These are phyloP conservation scores for Diadema setosum DNA, from an alignment of 35 echinoderm and acorn worm genomes.

Conservation along the genomic window DNA sequence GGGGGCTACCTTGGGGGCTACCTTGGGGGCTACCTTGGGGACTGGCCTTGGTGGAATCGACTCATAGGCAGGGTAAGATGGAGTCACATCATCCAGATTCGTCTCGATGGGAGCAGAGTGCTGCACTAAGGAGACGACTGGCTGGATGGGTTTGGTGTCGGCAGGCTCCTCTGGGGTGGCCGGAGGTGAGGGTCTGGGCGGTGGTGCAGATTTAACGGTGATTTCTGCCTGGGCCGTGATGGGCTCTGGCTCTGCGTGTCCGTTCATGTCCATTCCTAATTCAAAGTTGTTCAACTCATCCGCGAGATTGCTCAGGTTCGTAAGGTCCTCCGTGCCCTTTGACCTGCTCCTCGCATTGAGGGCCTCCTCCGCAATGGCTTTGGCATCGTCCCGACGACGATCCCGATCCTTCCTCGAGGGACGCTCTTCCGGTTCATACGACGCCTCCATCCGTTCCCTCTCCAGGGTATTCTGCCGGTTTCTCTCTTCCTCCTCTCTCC, in stretches of 20 bases:
- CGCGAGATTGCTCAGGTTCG: not conserved
- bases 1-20: not conserved
- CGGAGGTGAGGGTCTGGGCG: not conserved
- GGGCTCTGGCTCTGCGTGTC: not conserved
- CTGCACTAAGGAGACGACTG: constrained; percentile 10
- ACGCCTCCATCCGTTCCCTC: not conserved
- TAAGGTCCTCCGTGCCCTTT: not conserved
- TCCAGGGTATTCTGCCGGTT: constrained; percentile 20
- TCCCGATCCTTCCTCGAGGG: constrained; percentile 62
- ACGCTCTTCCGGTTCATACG: constrained; percentile 26
- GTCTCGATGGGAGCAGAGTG: constrained; percentile 1
- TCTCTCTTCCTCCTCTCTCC: not conserved
- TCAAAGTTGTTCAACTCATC: constrained; percentile 1
- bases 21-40: not conserved
- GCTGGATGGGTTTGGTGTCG: not conserved
- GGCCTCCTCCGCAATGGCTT: constrained; percentile 8
- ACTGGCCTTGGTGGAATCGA: not conserved
- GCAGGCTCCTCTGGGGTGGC: not conserved
- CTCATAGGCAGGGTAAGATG: not conserved
- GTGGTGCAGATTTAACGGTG: constrained; percentile 10
- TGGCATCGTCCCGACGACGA: constrained; percentile 44
- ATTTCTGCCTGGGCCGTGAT: not conserved
- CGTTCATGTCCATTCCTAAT: not conserved
- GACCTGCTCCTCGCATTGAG: not conserved
- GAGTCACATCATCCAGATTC: not conserved